Base-by-base conservation (phyloP, 2,888 invertebrate species). In the Malachius bipustulatus region DNA sequence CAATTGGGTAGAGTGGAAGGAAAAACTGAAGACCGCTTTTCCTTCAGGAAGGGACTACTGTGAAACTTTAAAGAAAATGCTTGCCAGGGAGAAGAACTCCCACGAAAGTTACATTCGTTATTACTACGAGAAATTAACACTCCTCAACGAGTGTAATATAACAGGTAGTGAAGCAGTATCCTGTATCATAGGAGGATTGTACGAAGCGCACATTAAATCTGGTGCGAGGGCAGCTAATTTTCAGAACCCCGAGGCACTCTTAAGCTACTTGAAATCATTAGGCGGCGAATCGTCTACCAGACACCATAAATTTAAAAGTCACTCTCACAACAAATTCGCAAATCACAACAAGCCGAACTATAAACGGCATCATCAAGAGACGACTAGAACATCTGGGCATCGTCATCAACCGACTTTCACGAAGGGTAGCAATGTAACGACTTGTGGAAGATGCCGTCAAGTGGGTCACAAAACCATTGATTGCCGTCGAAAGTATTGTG, bases 1-100 rank as follows among this genome's bases (percentile, higher is more conserved):
- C 14, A 29, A 37, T 12, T 47, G 47, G 47, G 37, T 30, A 3
- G 36, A 44, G 35, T 49, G 46, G 49, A 48, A 51, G 31, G 36
- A 16, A 26, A 39, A 43, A 27, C 14, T 48, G 3, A 14, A 34
- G 13, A 43, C 9, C 27, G 45, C 46, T 3, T 46, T 45, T 32
- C 45, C 44, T 4, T 14, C 34, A 9, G 29, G 27, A 14, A n/a
- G 14, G 1, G 41, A 46, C 32, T 42, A 29, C 24, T 14, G 13
- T 14, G 27, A n/a, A n/a, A n/a, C n/a, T n/a, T n/a, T n/a, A n/a
- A n/a, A n/a, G n/a, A n/a, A n/a, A n/a, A n/a, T n/a, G 8, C 2
- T 15, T n/a, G 11, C 14, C 41, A 8, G n/a, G 16, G 14, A n/a
- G 16, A 44, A 44, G 16, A 13, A 14, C 8, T 3, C 6, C 10